phyloP scores from a whole-genome alignment of 1,140 invertebrate species.

The Panagrolaimus sp. region DNA sequence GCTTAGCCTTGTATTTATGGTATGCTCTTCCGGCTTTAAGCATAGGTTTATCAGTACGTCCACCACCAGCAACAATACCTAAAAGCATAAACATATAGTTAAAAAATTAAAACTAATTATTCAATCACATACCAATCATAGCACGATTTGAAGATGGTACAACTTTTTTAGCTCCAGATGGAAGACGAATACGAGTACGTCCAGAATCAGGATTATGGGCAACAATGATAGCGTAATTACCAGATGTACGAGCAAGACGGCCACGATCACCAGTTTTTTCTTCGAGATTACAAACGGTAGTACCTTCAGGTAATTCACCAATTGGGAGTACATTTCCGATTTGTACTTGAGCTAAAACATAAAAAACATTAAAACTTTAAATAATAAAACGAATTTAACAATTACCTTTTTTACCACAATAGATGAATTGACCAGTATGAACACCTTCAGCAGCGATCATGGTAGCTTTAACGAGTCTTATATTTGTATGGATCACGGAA shows the following conservation, averaged over 20 bases:
- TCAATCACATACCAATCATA: conserved; percentile 94
- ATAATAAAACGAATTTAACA: conserved; percentile 13
- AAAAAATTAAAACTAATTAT: conserved; percentile 15
- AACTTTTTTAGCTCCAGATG: conserved; percentile 96
- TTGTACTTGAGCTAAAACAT: conserved; percentile 69
- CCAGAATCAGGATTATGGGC: conserved; percentile 95
- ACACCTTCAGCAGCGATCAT: conserved; percentile 98
- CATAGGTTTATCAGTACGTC: conserved; percentile 98
- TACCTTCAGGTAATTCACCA: conserved; percentile 97
- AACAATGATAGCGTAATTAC: conserved; percentile 96
- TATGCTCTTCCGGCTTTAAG: conserved; percentile 97
- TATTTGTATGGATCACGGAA: conserved; percentile 98
- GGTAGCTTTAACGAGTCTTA: conserved; percentile 86
- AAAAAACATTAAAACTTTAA: not conserved
- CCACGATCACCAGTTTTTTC: conserved; percentile 98
- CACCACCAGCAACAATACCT: conserved; percentile 96
- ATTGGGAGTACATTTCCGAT: conserved; percentile 96
- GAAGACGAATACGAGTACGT: conserved; percentile 89
- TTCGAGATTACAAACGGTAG: conserved; percentile 97
- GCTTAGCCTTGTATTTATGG: conserved; percentile 98
- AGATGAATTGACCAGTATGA: conserved; percentile 99
- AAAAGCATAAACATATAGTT: conserved; percentile 18
- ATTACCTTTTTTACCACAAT: conserved; percentile 96
- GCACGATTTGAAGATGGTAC: conserved; percentile 92
- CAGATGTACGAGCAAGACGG: conserved; percentile 87